A percentile compares a stretch with the other conserved stretches of the same genome.
phyloP scores from a whole-genome alignment of 1,140 invertebrate species.

The Drosophila repletoides region DNA sequence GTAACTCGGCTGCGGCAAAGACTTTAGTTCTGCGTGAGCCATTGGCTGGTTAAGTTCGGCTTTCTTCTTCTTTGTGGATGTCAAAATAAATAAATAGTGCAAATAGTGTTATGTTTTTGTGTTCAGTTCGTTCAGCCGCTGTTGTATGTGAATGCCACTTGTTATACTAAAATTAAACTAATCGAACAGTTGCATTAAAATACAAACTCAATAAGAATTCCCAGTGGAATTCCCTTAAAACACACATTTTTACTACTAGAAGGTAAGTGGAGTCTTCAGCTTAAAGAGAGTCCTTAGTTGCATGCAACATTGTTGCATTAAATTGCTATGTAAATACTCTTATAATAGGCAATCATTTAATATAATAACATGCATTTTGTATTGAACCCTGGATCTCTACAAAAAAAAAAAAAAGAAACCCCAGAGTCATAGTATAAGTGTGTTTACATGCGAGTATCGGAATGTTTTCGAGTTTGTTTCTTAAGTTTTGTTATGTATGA shows the following conservation, averaged over 20 bases:
- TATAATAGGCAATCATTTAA: no score
- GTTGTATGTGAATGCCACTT: neutral
- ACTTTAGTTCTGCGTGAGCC: slow-evolving; percentile 72
- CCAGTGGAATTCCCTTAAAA: no score
- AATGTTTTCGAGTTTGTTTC: slow-evolving; percentile 4
- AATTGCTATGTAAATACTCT: neutral
- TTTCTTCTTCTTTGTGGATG: slow-evolving; percentile 14
- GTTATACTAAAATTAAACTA: neutral
- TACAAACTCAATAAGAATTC: no score
- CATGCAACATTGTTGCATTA: neutral
- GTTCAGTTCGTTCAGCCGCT: neutral
- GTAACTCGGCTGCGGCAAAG: slow-evolving; percentile 53
- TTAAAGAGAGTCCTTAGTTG: no score
- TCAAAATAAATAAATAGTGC: no score
- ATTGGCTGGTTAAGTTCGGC: slow-evolving; percentile 67
- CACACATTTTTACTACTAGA: no score
- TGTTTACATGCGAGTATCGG: neutral
- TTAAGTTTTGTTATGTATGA: slow-evolving; percentile 17
- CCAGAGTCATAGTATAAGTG: neutral
- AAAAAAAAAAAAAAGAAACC: no score
- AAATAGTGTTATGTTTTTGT: neutral
- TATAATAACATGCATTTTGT: no score
- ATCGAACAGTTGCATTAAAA: no score
- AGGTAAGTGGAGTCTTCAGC: no score
- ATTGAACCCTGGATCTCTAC: no score